phyloP scores from a whole-genome alignment of 2,797 vertebrate species.

The Momotus momota region DNA sequence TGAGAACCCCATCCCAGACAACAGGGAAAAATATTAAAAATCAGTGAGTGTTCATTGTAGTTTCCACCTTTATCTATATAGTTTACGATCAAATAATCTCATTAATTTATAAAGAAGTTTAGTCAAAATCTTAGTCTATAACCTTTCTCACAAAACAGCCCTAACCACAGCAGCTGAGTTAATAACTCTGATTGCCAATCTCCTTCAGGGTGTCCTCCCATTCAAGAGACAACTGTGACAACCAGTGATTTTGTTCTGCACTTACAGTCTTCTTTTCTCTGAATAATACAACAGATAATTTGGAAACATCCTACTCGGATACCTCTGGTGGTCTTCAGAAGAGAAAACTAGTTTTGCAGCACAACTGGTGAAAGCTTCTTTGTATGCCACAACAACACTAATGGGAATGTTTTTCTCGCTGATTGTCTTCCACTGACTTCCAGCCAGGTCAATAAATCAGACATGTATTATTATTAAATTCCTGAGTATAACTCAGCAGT shows the following conservation, averaged over 20 bases:
- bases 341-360: not conserved
- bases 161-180: not conserved
- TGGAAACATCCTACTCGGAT: not conserved
- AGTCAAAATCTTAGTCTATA: not conserved
- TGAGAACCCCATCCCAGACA: not conserved
- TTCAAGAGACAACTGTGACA: not conserved
- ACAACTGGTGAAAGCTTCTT: not conserved
- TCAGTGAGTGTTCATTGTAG: not conserved
- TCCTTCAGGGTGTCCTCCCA: not conserved
- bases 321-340: not conserved
- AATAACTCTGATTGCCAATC: not conserved
- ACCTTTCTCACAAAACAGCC: not conserved
- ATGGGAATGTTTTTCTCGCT: not conserved
- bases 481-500: not conserved
- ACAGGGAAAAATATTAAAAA: not conserved
- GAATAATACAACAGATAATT: not conserved
- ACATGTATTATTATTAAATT: not conserved
- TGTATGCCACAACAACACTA: not conserved
- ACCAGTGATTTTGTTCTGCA: not conserved
- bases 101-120: not conserved
- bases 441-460: constrained; percentile 1
- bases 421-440: not conserved
- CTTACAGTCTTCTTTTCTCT: not conserved
- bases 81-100: not conserved
- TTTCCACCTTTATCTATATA: not conserved